Evolutionary conservation across 1,140 invertebrate species (phyloP).

Genomic region (Drosophila burlai): DNA sequence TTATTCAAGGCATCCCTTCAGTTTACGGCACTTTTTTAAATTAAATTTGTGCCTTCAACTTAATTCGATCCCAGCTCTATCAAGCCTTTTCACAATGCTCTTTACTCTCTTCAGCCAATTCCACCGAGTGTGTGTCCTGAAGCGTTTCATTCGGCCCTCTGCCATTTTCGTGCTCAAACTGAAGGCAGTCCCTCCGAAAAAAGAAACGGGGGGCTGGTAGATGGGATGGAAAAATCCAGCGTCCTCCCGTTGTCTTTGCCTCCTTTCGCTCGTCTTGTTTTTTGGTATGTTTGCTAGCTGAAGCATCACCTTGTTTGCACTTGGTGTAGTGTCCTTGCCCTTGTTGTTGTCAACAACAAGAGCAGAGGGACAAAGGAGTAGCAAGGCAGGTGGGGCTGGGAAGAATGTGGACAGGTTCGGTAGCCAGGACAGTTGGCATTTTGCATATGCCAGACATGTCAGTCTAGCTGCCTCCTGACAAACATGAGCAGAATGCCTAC

Average conservation of each 20-base stretch:
- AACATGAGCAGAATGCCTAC: conserved; percentile 44
- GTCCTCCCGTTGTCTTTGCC: conserved; percentile 23
- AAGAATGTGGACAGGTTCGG: not conserved
- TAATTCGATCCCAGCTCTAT: conserved; percentile 9
- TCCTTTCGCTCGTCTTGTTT: conserved; percentile 30
- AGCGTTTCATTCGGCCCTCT: conserved; percentile 25
- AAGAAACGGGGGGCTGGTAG: conserved; percentile 9
- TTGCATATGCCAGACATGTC: conserved; percentile 74
- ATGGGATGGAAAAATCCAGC: conserved; percentile 12
- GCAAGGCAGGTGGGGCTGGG: not conserved
- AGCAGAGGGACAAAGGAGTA: conserved; percentile 22
- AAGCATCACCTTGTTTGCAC: conserved; percentile 70
- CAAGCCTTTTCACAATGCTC: conserved; percentile 16
- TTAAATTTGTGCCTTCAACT: conserved; percentile 15
- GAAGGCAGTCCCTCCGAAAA: conserved; percentile 41
- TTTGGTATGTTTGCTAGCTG: conserved; percentile 51
- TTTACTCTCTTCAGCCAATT: conserved; percentile 50
- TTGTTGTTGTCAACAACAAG: conserved; percentile 55
- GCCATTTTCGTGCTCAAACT: conserved; percentile 55
- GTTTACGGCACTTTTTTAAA: conserved; percentile 14
- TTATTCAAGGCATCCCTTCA: not conserved
- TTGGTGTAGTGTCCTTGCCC: conserved; percentile 70
- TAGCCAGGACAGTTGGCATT: conserved; percentile 60
- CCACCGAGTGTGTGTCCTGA: conserved; percentile 32
- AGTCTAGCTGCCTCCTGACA: conserved; percentile 35